These are phyloP conservation scores for Rhorus exstirpatorius DNA, from an alignment of 2,888 invertebrate species.

Conservation along the genomic window DNA sequence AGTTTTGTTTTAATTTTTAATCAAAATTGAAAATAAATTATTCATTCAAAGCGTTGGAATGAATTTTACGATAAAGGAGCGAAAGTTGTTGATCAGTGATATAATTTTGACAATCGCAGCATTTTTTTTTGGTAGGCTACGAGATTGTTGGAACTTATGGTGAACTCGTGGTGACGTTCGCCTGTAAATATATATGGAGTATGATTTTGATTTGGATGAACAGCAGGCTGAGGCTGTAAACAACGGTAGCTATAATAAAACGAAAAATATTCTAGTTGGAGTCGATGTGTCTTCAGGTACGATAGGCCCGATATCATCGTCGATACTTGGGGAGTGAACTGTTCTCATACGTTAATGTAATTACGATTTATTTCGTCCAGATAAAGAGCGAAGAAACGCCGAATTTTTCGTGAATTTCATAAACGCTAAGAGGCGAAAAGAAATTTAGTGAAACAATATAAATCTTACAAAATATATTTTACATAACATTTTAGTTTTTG, in stretches of 20 bases:
- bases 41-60: not conserved
- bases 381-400: too few relatives aligned
- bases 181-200: constrained; percentile 36
- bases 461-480: too few relatives aligned
- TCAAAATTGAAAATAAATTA: not conserved
- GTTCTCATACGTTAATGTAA: constrained; percentile 17
- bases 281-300: constrained; percentile 26
- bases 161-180: not conserved
- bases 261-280: constrained; percentile 23
- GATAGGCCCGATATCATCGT: constrained; percentile 18
- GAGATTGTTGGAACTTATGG: not conserved
- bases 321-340: not conserved
- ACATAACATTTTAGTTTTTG: too few relatives aligned
- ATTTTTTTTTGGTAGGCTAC: constrained; percentile 3
- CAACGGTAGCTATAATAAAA: constrained; percentile 1
- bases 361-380: too few relatives aligned
- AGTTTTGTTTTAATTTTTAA: not conserved
- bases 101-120: not conserved
- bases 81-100: not conserved
- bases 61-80: not conserved
- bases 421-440: too few relatives aligned
- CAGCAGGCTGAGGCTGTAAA: constrained; percentile 5
- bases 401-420: too few relatives aligned
- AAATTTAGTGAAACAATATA: too few relatives aligned
- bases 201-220: not conserved